Evolutionary conservation across 2,888 invertebrate genomes (phyloP), one percentile per base, ranked within the genome.

Genomic region (Acanthococcus lagerstroemiae): DNA sequence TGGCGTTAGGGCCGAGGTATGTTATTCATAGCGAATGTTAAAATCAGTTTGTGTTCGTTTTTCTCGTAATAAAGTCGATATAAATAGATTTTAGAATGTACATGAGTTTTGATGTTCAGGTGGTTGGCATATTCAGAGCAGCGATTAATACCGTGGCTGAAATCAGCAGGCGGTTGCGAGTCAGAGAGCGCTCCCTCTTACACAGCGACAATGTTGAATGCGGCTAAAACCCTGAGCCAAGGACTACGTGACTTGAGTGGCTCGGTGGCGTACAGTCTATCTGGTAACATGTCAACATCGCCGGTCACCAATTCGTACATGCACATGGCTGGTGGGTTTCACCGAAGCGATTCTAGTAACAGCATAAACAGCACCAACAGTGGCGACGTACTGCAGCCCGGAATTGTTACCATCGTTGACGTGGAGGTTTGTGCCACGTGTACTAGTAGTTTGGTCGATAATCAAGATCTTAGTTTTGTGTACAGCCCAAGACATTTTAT

Each of bases 191-290:
- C 88, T 15, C 85, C 90, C 74, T 89, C 89, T 75, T 90, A 90
- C 72, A 94, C 95, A 54, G 95, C 95, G 1, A 91, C 94, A 0
- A 90, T 95, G 61, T 82, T 96, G 9, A 91, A 94, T 77, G 95
- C 94, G 1, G 95, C 95, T 19, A 95, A 95, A 79, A 91, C 91
- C 21, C 80, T 95, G 44, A 89, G 94, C 67, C 91, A 93, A 76
- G 94, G 94, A 0, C 77, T 95, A 61, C 84, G 91, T 0, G 92
- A 90, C 67, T 80, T 95, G 68, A 90, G 95, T 15, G 95, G 95
- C 77, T 91, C 88, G 54, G 91, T 95, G 48, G 93, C 94, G 0
- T 91, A 87, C 72, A 94, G 91, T 73, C 77, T 95, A 56, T 88
- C 91, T 0, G 93, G 91, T 1, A 65, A 46, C 55, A 12, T 65